Percentiles rank a stretch among this genome's conserved stretches.
Evolutionary conservation across 2,888 invertebrate genomes (phyloP).

Genomic region (Gasteruption jaculator): DNA sequence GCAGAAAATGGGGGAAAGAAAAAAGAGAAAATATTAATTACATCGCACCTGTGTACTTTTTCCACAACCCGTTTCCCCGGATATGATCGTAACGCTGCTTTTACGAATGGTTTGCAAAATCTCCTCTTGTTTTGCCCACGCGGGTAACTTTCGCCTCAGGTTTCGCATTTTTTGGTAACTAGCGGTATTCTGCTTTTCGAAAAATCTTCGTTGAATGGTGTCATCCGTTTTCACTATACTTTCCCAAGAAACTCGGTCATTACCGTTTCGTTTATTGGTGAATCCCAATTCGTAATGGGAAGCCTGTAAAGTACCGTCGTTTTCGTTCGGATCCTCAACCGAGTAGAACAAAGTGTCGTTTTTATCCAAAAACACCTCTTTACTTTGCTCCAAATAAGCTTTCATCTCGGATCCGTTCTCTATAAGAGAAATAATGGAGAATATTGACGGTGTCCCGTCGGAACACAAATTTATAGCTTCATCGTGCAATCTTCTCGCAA

Average conservation of each 20-base stretch:
- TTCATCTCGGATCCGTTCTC: constrained; percentile 66
- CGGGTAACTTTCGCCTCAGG: constrained; percentile 64
- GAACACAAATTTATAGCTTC: constrained; percentile 64
- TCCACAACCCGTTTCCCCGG: constrained; percentile 82
- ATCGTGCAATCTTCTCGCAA: constrained; percentile 63
- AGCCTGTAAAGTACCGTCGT: constrained; percentile 46
- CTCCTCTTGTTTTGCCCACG: constrained; percentile 66
- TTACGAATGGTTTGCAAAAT: constrained; percentile 64
- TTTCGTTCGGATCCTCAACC: constrained; percentile 32
- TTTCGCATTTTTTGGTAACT: constrained; percentile 66
- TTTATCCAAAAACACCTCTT: constrained; percentile 61
- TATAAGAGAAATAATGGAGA: constrained; percentile 66
- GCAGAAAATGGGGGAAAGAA: too few relatives aligned
- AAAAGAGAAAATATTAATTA: constrained; percentile 2
- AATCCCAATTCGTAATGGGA: constrained; percentile 65
- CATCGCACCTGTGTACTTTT: constrained; percentile 80
- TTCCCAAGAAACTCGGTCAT: constrained; percentile 36
- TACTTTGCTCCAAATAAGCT: constrained; percentile 58
- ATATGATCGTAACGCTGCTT: constrained; percentile 69
- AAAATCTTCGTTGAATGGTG: constrained; percentile 60
- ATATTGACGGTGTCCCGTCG: constrained; percentile 70
- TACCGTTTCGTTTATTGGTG: constrained; percentile 56
- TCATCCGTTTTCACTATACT: constrained; percentile 61
- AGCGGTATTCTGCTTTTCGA: constrained; percentile 58
- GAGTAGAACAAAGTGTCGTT: constrained; percentile 50